These are phyloP conservation scores for Dermatophagoides farinae DNA, from an alignment of 1,140 invertebrate species.

Conservation along the genomic window DNA sequence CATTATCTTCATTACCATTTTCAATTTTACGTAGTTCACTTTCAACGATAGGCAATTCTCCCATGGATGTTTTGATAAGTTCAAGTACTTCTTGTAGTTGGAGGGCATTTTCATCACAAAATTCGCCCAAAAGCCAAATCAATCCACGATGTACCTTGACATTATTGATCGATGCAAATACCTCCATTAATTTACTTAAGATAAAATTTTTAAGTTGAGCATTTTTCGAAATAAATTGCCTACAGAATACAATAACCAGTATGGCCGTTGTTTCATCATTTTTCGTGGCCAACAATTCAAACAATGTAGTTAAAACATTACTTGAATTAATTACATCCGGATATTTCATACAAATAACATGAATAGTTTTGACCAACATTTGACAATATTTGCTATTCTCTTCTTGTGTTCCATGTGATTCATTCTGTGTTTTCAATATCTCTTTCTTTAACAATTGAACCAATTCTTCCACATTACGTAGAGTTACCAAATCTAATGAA, in stretches of 20 bases:
- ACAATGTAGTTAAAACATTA: constrained; percentile 32
- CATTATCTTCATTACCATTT: constrained; percentile 36
- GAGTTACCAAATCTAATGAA: constrained; percentile 78
- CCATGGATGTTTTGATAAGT: constrained; percentile 28
- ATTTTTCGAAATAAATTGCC: constrained; percentile 31
- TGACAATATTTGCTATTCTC: constrained; percentile 80
- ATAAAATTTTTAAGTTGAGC: constrained; percentile 28
- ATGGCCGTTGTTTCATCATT: constrained; percentile 82
- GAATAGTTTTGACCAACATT: constrained; percentile 77
- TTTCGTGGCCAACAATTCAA: constrained; percentile 85
- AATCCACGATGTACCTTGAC: constrained; percentile 74
- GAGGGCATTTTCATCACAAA: constrained; percentile 25
- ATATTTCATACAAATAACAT: constrained; percentile 89
- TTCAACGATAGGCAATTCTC: constrained; percentile 61
- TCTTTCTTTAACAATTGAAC: constrained; percentile 84
- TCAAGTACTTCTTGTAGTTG: constrained; percentile 13
- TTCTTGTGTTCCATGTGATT: constrained; percentile 56
- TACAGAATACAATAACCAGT: constrained; percentile 76
- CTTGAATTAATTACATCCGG: constrained; percentile 49
- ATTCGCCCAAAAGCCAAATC: constrained; percentile 96
- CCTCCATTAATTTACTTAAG: constrained; percentile 33
- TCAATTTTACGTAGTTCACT: constrained; percentile 43
- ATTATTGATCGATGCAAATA: constrained; percentile 20
- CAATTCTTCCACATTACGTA: constrained; percentile 86
- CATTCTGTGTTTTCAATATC: constrained; percentile 65